Base-by-base conservation (phyloP, 2,113 vertebrate genomes). In the Channa argus region DNA sequence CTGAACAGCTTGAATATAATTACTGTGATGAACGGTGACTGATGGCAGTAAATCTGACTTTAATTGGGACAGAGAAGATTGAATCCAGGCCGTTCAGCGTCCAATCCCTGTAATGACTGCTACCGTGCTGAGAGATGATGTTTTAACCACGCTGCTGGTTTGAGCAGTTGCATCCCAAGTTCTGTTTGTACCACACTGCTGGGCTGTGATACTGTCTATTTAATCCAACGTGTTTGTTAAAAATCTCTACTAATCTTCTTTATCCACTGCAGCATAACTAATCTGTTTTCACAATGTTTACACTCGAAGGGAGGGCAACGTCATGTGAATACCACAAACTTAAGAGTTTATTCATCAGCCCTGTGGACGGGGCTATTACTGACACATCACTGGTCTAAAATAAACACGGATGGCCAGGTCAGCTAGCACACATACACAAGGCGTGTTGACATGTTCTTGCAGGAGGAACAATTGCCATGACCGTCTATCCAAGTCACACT, bases 181-280 rank as follows among this genome's bases (percentile, higher is more conserved):
- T 80, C 70, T 65, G 63, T 24, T 84, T 65, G 36, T 76, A 67
- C 71, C 56, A 49, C 61, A 60, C 34, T 8, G 66, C 63, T 59
- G 58, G 63, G 63, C 59, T 49, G 50, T 58, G 80, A 86, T 82
- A 74, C 83, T 80, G 81, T 87, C 80, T 75, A 51, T 81, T 84
- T 87, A 91, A 91, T 84, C 90, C 86, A 79, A 61, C 85, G 71
- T 89, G 84, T 86, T 86, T 89, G 84, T 87, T 86, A 87, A 88
- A 88, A 88, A 92, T 91, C 89, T 90, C 80, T 82, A 70, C 79
- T 92, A 91, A 93, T 92, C 92, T 92, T 74, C 86, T 91, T 93
- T 88, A 83, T n/a, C 83, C 88, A 74, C 77, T 70, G 86, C 75
- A 15, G 87, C 82, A 88, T 82, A 89, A 91, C 89, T 86, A 91